Conservation (phyloP, 1,140 invertebrate genomes). For the Trichonephila clavata region DNA sequence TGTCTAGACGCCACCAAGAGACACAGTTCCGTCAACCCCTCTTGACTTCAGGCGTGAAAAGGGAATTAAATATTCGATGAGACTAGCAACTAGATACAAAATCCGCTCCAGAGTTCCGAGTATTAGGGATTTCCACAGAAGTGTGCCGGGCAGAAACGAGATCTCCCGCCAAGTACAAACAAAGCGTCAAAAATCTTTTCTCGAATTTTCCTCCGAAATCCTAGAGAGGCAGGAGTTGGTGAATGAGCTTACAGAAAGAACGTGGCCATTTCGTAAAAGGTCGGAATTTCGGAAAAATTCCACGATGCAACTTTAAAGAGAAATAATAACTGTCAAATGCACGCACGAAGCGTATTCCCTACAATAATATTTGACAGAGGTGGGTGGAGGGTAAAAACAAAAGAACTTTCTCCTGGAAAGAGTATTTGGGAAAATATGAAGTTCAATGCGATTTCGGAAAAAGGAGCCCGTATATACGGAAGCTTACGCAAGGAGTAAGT, state of each 20-base stretch:
- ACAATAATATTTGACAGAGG: conserved; percentile 33
- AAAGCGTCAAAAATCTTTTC: conserved; percentile 29
- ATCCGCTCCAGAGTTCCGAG: conserved; percentile 12
- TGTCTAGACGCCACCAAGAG: conserved; percentile 10
- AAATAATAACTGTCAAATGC: conserved; percentile 52
- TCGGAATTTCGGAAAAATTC: background rate
- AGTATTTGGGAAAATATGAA: conserved; percentile 2
- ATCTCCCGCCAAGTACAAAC: conserved; percentile 18
- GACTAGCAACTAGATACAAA: conserved; percentile 38
- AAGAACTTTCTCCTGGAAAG: background rate
- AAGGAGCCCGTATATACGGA: background rate
- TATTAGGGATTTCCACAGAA: conserved; percentile 24
- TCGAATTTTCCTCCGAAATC: background rate
- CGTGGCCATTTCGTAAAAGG: conserved; percentile 32
- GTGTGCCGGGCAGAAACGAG: conserved; percentile 36
- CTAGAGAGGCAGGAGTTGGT: background rate
- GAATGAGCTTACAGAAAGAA: conserved; percentile 35
- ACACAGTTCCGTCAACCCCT: background rate
- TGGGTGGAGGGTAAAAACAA: background rate
- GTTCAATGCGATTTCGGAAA: conserved; percentile 22
- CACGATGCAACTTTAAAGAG: conserved; percentile 13
- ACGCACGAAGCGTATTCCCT: conserved; percentile 20
- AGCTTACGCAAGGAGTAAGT: background rate
- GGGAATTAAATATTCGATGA: conserved; percentile 46
- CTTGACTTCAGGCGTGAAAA: conserved; percentile 30